Conservation (phyloP, 2,888 invertebrate species). For the Caenorhabditis virilis region DNA sequence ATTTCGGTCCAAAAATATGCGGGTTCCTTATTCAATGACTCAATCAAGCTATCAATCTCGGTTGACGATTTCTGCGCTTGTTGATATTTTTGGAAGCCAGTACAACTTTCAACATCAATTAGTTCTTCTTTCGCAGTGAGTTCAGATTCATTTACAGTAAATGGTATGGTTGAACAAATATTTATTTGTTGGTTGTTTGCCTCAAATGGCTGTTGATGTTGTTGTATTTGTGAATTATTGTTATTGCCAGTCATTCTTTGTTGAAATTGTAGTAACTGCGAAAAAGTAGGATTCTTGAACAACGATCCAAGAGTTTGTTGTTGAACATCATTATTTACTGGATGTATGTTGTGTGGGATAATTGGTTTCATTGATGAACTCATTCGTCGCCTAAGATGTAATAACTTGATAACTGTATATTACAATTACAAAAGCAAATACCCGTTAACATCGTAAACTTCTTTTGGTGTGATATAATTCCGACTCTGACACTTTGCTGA, state of each 20-base stretch:
- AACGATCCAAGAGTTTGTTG: slow-evolving; percentile 20
- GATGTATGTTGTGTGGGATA: not conserved
- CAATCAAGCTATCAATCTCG: too few relatives aligned
- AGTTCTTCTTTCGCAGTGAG: not conserved
- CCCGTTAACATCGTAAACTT: too few relatives aligned
- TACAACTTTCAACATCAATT: slow-evolving; percentile 20
- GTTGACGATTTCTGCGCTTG: too few relatives aligned
- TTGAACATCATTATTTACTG: too few relatives aligned
- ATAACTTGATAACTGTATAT: not conserved
- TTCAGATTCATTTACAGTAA: not conserved
- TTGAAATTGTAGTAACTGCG: slow-evolving; percentile 42
- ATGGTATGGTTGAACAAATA: not conserved
- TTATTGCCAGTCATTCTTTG: slow-evolving; percentile 46
- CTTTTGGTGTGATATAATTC: slow-evolving; percentile 62
- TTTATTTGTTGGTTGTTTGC: too few relatives aligned
- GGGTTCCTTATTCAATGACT: slow-evolving; percentile 54
- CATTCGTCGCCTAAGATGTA: not conserved
- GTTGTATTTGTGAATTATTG: slow-evolving; percentile 13
- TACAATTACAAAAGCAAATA: not conserved
- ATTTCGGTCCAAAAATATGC: slow-evolving; percentile 57
- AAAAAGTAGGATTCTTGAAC: slow-evolving; percentile 43
- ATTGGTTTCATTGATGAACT: not conserved
- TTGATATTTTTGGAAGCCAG: not conserved
- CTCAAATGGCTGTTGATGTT: too few relatives aligned
- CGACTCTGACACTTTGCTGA: slow-evolving; percentile 70